Percentiles rank a stretch among this genome's conserved stretches.
phyloP scores from a whole-genome alignment of 2,797 vertebrate genomes.

The Aphelocoma californica region DNA sequence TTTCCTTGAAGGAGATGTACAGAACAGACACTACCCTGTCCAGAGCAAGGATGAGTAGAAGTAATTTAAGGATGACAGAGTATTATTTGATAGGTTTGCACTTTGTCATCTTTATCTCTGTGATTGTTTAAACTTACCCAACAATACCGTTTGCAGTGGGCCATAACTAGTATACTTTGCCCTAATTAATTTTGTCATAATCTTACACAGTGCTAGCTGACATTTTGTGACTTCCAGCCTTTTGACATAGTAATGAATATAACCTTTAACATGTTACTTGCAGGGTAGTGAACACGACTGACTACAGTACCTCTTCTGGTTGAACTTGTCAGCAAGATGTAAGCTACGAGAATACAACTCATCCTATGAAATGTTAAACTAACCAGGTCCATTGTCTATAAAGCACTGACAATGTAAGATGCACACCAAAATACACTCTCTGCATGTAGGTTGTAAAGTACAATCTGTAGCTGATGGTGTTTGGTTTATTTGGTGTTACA shows the following conservation, averaged over 20 bases:
- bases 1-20: background rate
- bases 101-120: background rate
- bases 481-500: background rate
- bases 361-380: background rate
- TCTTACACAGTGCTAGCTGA: background rate
- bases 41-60: background rate
- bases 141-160: background rate
- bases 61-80: background rate
- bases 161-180: background rate
- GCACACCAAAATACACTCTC: background rate
- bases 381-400: background rate
- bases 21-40: background rate
- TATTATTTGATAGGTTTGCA: background rate
- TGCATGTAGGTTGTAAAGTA: background rate
- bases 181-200: constrained; percentile 40
- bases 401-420: background rate
- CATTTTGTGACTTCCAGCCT: constrained; percentile 39
- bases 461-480: background rate
- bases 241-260: constrained; percentile 39
- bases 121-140: background rate
- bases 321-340: background rate
- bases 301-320: background rate
- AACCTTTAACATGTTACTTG: constrained; percentile 50
- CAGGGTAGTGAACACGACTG: background rate
- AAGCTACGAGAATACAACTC: background rate